Evolutionary conservation across 2,113 vertebrate species (phyloP).

Genomic region (Isurus oxyrinchus): DNA sequence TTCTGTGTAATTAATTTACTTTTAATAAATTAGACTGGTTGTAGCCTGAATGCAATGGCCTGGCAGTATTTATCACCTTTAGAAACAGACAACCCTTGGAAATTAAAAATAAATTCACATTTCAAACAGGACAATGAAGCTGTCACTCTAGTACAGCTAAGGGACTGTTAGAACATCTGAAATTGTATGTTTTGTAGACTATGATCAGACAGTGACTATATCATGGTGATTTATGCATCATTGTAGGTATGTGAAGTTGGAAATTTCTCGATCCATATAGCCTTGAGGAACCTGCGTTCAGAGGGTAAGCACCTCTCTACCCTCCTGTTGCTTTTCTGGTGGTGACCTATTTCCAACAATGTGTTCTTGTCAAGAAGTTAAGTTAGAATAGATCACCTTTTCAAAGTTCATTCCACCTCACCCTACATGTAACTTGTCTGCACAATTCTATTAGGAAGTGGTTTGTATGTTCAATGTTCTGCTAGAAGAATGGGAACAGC

Average conservation of each 20-base stretch:
- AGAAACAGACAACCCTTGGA: background rate
- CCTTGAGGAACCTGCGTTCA: slow-evolving; percentile 61
- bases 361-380: background rate
- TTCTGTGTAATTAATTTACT: background rate
- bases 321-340: background rate
- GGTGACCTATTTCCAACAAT: too few relatives aligned
- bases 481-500: background rate
- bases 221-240: background rate
- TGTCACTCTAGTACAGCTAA: background rate
- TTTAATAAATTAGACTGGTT: background rate
- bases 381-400: background rate
- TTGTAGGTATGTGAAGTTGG: slow-evolving; percentile 75
- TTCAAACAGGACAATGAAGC: background rate
- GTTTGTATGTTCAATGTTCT: background rate
- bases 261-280: slow-evolving; percentile 77
- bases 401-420: background rate
- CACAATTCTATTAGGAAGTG: background rate
- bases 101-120: background rate
- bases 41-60: background rate
- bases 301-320: slow-evolving; percentile 57
- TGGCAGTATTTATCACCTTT: background rate
- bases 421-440: background rate
- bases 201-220: background rate
- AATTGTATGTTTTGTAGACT: background rate
- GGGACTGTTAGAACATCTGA: background rate